Base-by-base conservation (phyloP, 2,797 vertebrate genomes). In the Dicrostonyx torquatus region DNA sequence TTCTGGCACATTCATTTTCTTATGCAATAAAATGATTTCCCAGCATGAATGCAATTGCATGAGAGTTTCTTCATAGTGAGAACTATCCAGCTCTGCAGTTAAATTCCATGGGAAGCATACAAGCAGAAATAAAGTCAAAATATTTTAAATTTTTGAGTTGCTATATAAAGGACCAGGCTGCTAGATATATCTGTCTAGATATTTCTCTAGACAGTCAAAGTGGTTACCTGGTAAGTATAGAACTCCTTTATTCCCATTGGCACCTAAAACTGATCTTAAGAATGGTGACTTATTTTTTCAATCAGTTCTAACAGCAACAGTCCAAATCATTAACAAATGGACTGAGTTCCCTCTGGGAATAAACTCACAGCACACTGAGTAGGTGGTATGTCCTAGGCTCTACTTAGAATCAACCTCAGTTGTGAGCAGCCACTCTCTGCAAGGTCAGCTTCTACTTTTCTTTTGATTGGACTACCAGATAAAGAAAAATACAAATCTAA, bases 11-110 rank as follows among this genome's bases (percentile, higher is more conserved):
- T 94, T 96, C 94, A 95, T 96, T 95, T 97, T 97, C 93, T 93
- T 84, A 95, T 75, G 78, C 86, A 96, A 86, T 93, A 92, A 97
- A 96, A 97, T 97, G 87, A 97, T 93, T 96, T 96, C 95, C 91
- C 97, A 96, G 94, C 82, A 95, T 94, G 95, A 93, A 82, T 31
- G 87, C 95, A 96, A 95, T 89, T 96, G 68, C 55, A 55, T 50
- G 76, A 96, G 86, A 95, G 78, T 94, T 76, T 40, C 34, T 93
- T 96, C 95, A 86, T 77, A 77, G 89, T 91, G 43, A 96, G 85
- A 95, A 86, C 22, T 53, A 92, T 68, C 78, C 66, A 87, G 50
- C 48, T 92, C 40, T 45, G 50, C 73, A 87, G 50, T 93, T 96
- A 95, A 96, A 94, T 78, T 53, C 86, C 90, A 95, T n/a, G 64